Evolutionary conservation across 1,140 invertebrate species (phyloP), one percentile per base, ranked within the genome.

Genomic region (Papilio glaucus): DNA sequence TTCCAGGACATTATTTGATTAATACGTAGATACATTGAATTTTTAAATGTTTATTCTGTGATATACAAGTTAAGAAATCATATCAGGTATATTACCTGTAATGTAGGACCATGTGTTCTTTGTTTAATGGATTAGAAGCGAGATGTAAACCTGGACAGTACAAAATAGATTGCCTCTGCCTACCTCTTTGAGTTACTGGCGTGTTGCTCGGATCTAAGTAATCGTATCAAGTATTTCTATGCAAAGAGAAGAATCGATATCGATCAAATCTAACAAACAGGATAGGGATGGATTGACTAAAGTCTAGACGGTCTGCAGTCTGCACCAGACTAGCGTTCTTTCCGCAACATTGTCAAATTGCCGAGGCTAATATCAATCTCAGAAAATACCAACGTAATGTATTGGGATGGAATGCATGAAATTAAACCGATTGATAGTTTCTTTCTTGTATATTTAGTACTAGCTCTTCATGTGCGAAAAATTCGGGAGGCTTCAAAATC

Each of bases 241-340:
- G 49, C 49, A 57, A 57, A 57, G 24, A 13, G 10, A 49, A 15
- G 57, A 72, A 72, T 74, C 74, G 74, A 77, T 75, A 73, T 65
- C 72, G 78, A 75, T 81, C 82, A 83, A 84, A 84, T 84, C 82
- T 77, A 57, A 21, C 49, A 49, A 49, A 10, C 18, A 24, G 9
- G 49, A 57, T 18, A 24, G 49, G 18, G 49, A 57, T 24, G 49
- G 3, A 57, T 57, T 13, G 45, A 21, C 45, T 49, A 49, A 18
- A 49, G 29, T 33, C 49, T 21, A 24, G 21, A 12, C 49, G 1
- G 1, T 8, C 49, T 12, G 49, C 49, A 57, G 18, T 3, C 42
- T 45, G 13, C 41, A 33, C 29, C 29, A 6, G 29, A 6, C 21
- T 1, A 26, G 9, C 49, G 49, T 57, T 3, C 8, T n/a, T n/a